Evolutionary conservation across 2,113 vertebrate species (phyloP), one percentile per base, ranked within the genome.

Genomic region (Callipepla squamata): DNA sequence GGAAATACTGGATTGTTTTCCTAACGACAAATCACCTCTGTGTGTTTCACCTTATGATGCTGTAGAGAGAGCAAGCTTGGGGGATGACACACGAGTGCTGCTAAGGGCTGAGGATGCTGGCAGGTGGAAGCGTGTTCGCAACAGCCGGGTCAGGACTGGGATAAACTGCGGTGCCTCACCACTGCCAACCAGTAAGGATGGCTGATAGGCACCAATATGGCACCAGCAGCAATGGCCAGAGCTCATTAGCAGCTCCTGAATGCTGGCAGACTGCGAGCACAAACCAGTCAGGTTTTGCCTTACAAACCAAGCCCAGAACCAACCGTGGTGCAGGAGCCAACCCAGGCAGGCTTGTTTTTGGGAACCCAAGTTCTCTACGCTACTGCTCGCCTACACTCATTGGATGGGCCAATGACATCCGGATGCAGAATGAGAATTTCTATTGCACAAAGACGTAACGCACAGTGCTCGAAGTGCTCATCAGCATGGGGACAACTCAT

Each of bases 361-460:
- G 59, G 74, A 91, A 96, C 83, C 94, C 83, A 92, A 96, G 89
- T 92, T 76, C 26, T 87, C 92, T 67, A 55, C 68, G 73, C 70
- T 17, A 94, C 9, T 32, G n/a, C 92, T 93, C 9, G 75, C 87
- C 95, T 55, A 87, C 62, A 26, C 83, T 92, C 80, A 95, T 82
- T 45, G 26, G 89, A 80, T 80, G 90, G 95, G 87, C 83, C 59
- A 40, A 17, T 51, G 95, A 47, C 80, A 94, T 90, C 94, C 48
- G 19, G 93, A 45, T 13, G 6, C 20, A 22, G 87, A 89, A 20
- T 8, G 80, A 78, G 86, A 69, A 87, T 42, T 96, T 87, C 96
- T 97, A 97, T 98, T 98, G 97, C 97, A 97, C 98, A 97, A 94
- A 96, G 91, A 85, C 92, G 94, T 78, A 36, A 90, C 26, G 61